Base-by-base conservation (phyloP, 2,797 vertebrate species). In the Myripristis jacobus region DNA sequence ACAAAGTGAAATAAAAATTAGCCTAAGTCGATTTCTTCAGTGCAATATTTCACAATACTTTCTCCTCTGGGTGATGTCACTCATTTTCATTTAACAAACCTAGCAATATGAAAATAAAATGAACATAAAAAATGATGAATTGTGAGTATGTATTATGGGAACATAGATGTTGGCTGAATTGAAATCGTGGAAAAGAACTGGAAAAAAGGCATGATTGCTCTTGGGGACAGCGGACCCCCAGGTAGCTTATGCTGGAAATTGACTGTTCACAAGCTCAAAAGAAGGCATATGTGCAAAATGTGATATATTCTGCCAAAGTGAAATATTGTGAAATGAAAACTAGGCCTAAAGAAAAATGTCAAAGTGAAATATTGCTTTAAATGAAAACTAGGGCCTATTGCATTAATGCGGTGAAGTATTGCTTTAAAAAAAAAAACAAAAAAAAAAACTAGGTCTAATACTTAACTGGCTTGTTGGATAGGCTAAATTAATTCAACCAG, bases 261-360 rank as follows among this genome's bases (percentile, higher is more conserved):
- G 69, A 84, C 61, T 51, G 64, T 59, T 74, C 66, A 61, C 21
- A 58, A 38, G 56, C 56, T 59, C 66, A 29, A 54, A 55, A n/a
- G 12, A 57, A 48, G 8, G 46, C 22, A 10, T 27, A 38, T 25
- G 24, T 67, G 38, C 36, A 55, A 71, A 78, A 52, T 54, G 34
- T 15, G 1, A 53, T 44, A 62, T 71, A 29, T 66, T 34, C 66
- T 27, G 65, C 41, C 57, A 75, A 19, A 47, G 31, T 79, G 58
- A 65, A 66, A 79, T 66, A 68, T 57, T 56, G 16, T 59, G 47
- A 54, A 63, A 70, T 62, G 8, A 75, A 77, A 85, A 71, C 11
- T 11, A 47, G 54, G 61, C 63, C 27, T 29, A 69, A 41, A 52
- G n/a, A 66, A 77, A 66, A 77, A 66, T 52, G 59, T 18, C 77